These are phyloP conservation scores for Melanargia galathea DNA, from an alignment of 2,888 invertebrate species.

Conservation along the genomic window DNA sequence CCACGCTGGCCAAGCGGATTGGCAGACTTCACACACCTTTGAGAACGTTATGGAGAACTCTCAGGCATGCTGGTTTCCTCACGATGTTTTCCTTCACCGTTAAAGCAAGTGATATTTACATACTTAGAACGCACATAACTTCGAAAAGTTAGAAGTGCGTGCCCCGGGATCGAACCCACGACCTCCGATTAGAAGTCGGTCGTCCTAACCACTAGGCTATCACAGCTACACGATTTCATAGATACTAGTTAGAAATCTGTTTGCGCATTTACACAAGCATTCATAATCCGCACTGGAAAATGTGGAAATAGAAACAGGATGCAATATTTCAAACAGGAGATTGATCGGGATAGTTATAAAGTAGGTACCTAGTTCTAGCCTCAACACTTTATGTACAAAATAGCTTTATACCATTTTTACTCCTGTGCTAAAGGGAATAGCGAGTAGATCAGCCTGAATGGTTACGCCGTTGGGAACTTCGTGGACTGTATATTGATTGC, in stretches of 20 bases:
- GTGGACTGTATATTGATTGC: slow-evolving; percentile 32
- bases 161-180: too few species aligned
- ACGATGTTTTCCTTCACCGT: too few species aligned
- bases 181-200: too few species aligned
- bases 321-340: slow-evolving; percentile 39
- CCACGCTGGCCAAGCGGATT: too few species aligned
- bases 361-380: slow-evolving; percentile 8
- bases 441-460: not conserved
- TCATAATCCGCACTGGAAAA: slow-evolving; percentile 16
- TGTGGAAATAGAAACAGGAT: slow-evolving; percentile 28
- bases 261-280: not conserved
- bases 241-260: not conserved
- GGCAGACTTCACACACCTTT: too few species aligned
- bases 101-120: too few species aligned
- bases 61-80: too few species aligned
- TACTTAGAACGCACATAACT: too few species aligned
- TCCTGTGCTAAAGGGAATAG: not conserved
- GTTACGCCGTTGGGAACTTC: not conserved
- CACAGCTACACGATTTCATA: not conserved
- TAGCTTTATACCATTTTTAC: not conserved
- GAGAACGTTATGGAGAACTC: too few species aligned
- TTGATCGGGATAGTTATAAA: slow-evolving; percentile 42
- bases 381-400: not conserved
- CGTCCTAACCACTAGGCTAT: too few species aligned
- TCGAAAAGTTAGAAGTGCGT: too few species aligned